Evolutionary conservation across 2,888 invertebrate species (phyloP).

Genomic region (Agrilus cyanescens): DNA sequence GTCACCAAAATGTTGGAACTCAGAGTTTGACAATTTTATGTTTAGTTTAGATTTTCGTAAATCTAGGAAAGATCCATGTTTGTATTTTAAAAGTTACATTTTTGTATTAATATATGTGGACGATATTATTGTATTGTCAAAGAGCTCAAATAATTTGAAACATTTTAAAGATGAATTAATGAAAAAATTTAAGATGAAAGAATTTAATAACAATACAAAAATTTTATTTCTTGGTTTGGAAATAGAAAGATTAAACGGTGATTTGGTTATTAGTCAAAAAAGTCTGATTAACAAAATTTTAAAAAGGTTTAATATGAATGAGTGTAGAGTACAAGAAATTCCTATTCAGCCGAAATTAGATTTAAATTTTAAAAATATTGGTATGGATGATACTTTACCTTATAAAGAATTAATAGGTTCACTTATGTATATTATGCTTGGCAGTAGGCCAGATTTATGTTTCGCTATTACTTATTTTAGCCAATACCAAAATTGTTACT

Average conservation of each 20-base stretch:
- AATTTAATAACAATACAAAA: slow-evolving; percentile 8
- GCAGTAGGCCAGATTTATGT: too few species aligned
- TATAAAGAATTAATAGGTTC: too few species aligned
- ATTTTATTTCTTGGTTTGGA: slow-evolving; percentile 9
- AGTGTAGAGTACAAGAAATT: too few species aligned
- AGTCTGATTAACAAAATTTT: slow-evolving; percentile 14
- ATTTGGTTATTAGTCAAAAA: slow-evolving; percentile 11
- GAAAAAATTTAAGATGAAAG: slow-evolving; percentile 11
- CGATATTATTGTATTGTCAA: slow-evolving; percentile 14
- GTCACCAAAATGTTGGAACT: slow-evolving; percentile 15
- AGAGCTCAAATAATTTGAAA: slow-evolving; percentile 6
- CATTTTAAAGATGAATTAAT: slow-evolving; percentile 8
- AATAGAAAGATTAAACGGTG: too few species aligned
- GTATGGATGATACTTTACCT: too few species aligned
- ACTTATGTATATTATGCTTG: too few species aligned
- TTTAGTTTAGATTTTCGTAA: slow-evolving; percentile 9
- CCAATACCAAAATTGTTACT: too few species aligned
- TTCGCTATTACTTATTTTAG: too few species aligned
- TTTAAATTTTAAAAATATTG: too few species aligned
- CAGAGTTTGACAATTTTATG: slow-evolving; percentile 10
- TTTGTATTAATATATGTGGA: slow-evolving; percentile 13
- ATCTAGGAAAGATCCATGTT: slow-evolving; percentile 16
- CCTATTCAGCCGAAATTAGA: too few species aligned
- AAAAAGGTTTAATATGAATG: too few species aligned
- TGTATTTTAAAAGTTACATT: slow-evolving; percentile 12